phyloP scores from a whole-genome alignment of 2,888 invertebrate species.

The Priocnemis perturbator region DNA sequence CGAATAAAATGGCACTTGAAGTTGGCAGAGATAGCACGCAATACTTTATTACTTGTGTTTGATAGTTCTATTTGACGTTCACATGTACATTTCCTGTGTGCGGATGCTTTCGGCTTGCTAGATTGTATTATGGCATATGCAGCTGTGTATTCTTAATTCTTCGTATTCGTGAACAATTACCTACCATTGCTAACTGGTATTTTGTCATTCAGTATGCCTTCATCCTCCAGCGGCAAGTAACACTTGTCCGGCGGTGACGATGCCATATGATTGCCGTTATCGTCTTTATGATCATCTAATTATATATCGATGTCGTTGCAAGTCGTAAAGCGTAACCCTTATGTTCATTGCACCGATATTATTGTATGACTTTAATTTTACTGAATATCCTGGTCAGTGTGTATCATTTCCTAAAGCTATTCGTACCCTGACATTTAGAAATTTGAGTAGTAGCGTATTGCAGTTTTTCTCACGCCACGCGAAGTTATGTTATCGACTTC shows the following conservation, averaged over 20 bases:
- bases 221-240: slow-evolving; percentile 62
- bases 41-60: too few species aligned
- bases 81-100: too few species aligned
- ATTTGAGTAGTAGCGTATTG: too few species aligned
- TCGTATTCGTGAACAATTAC: slow-evolving; percentile 21
- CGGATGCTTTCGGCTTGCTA: too few species aligned
- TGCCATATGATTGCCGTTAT: slow-evolving; percentile 65
- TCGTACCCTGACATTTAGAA: too few species aligned
- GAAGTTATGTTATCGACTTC: too few species aligned
- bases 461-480: too few species aligned
- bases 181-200: slow-evolving; percentile 54
- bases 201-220: slow-evolving; percentile 48
- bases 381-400: background rate
- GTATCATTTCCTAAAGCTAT: too few species aligned
- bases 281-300: slow-evolving; percentile 49
- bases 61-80: too few species aligned
- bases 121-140: background rate
- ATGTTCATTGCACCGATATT: slow-evolving; percentile 1
- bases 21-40: too few species aligned
- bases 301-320: slow-evolving; percentile 12
- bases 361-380: slow-evolving; percentile 25
- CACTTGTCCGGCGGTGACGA: slow-evolving; percentile 60
- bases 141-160: background rate
- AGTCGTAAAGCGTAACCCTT: slow-evolving; percentile 1
- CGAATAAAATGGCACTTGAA: too few species aligned